phyloP scores from a whole-genome alignment of 30 jellyfish, hydroid and myxozoan genomes.

The Chrysaora quinquecirrha region DNA sequence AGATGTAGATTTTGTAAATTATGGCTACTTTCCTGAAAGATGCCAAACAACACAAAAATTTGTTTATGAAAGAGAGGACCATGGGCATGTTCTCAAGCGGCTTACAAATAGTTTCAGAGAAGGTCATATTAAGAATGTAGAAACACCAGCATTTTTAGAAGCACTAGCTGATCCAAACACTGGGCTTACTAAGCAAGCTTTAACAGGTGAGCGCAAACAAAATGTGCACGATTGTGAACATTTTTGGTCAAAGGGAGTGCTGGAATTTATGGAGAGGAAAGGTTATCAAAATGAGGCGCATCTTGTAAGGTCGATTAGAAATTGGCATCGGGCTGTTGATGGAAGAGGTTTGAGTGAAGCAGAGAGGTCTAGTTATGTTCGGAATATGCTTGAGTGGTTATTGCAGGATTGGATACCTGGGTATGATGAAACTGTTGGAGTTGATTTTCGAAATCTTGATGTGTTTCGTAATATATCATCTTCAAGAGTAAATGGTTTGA shows the following conservation, averaged over 20 bases:
- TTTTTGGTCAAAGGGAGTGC: neutral
- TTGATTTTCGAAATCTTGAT: too few species aligned
- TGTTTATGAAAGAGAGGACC: neutral
- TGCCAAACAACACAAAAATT: neutral
- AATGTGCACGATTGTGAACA: neutral
- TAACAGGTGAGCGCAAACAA: neutral
- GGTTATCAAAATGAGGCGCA: neutral
- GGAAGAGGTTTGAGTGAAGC: too few species aligned
- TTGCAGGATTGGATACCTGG: neutral
- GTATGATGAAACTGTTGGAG: neutral
- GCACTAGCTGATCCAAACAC: neutral
- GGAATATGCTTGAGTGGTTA: neutral
- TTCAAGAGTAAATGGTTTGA: neutral
- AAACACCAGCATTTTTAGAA: neutral
- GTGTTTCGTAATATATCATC: neutral
- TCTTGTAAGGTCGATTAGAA: too few species aligned
- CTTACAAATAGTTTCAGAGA: neutral
- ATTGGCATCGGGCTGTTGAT: too few species aligned
- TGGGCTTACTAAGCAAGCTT: neutral
- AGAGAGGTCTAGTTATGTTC: too few species aligned
- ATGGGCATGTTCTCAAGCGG: neutral
- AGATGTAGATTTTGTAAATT: neutral
- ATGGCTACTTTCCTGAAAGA: neutral
- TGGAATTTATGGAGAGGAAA: neutral
- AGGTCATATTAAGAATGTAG: neutral